Conservation (phyloP, 2,797 vertebrate genomes). For the Pachyuromys duprasi region DNA sequence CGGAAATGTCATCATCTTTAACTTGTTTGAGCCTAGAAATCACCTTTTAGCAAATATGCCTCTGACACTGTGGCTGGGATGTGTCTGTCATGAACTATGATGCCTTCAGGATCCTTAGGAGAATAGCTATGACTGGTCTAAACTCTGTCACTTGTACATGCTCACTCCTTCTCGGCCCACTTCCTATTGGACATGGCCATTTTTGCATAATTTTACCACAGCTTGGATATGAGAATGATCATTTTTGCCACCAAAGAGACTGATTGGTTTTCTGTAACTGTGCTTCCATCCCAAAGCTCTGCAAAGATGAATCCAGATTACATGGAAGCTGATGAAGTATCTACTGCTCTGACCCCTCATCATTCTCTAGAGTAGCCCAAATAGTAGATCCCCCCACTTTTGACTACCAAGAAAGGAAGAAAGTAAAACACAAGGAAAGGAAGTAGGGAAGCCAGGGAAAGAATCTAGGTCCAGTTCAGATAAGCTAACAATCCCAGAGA, state of each 20-base stretch:
- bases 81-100: not conserved
- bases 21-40: not conserved
- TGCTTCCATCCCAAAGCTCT: not conserved
- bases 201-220: not conserved
- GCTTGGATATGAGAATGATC: not conserved
- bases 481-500: not conserved
- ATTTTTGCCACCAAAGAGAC: not conserved
- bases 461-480: not conserved
- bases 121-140: not conserved
- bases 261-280: slow-evolving; percentile 33
- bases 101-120: not conserved
- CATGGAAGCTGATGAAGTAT: not conserved
- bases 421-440: not conserved
- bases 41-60: not conserved
- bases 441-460: not conserved
- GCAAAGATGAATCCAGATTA: slow-evolving; percentile 7
- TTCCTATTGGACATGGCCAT: not conserved
- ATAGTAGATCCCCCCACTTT: not conserved
- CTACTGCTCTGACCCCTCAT: not conserved
- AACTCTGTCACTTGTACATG: not conserved
- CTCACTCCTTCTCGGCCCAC: not conserved
- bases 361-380: not conserved
- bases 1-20: not conserved
- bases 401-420: not conserved
- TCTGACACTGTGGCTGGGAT: not conserved